Evolutionary conservation across 2,888 invertebrate genomes (phyloP), one percentile per base, ranked within the genome.

Genomic region (Ethmia dodecea): DNA sequence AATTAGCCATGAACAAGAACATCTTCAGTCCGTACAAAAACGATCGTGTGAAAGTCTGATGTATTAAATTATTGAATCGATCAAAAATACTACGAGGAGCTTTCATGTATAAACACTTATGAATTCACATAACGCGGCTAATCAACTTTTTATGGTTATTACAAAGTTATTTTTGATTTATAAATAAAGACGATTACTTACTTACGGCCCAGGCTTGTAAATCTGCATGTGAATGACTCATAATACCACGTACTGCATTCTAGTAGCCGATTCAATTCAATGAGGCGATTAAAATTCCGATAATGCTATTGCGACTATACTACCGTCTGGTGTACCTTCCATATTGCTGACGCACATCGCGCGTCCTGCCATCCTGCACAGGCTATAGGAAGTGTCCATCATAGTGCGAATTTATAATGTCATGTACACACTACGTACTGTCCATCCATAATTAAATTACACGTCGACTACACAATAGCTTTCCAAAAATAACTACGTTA

Each of bases 281-380:
- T 77, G 56, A 74, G 70, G 40, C 51, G 51, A 74, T 84, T 83
- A 70, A 71, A 71, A 84, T 83, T 84, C 84, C 70, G 62, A 69
- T 66, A 65, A 67, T 73, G 75, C 52, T 49, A 47, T 54, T 52
- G 44, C 53, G 55, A 60, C n/a, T n/a, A n/a, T n/a, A n/a, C n/a
- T n/a, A n/a, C n/a, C 61, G 78, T 73, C 77, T 75, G 67, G 56
- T 28, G 62, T 70, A 74, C 78, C 70, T 75, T 74, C 73, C 75
- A 67, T 79, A 79, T 72, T 73, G 62, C 66, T 58, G 64, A 50
- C 65, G 76, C 71, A 69, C 68, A 45, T 62, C 58, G 56, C 61
- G 64, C 68, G 76, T 81, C 79, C 83, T 75, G 80, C 65, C 57
- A 34, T 40, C 45, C 47, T 37, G 47, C 47, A 59, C 67, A 73